Conservation (phyloP, 1,140 invertebrate species). For the Eurytemora carolleeae region DNA sequence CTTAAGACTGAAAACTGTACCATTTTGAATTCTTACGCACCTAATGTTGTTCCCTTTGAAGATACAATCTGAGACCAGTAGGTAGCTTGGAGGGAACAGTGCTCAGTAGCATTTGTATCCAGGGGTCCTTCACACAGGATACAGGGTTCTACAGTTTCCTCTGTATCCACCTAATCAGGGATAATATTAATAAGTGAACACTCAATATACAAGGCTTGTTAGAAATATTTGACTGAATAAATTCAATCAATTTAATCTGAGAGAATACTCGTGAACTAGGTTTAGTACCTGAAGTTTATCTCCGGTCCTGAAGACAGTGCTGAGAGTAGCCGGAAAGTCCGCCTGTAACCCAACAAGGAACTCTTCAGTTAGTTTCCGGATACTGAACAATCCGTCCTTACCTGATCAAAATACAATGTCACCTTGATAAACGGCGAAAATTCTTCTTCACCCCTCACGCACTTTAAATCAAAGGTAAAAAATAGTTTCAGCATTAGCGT, state of each 20-base stretch:
- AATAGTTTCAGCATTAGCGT: too few species aligned
- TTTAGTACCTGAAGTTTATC: not conserved
- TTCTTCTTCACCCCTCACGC: too few species aligned
- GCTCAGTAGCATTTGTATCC: not conserved
- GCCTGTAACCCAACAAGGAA: not conserved
- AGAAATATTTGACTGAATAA: too few species aligned
- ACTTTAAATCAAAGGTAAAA: too few species aligned
- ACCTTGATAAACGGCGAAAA: too few species aligned
- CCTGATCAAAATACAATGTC: not conserved
- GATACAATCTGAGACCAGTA: not conserved
- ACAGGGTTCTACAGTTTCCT: not conserved
- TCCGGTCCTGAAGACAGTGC: not conserved
- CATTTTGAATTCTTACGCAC: not conserved
- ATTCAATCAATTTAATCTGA: too few species aligned
- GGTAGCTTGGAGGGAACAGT: not conserved
- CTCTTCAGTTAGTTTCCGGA: not conserved
- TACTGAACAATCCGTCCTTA: not conserved
- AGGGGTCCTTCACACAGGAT: not conserved
- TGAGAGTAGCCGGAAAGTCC: not conserved
- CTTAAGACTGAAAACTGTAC: too few species aligned
- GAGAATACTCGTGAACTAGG: too few species aligned
- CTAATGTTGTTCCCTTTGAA: not conserved
- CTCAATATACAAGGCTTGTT: too few species aligned
- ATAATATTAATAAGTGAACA: too few species aligned
- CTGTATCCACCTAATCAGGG: too few species aligned